These are phyloP conservation scores for Formica selysi DNA, from an alignment of 1,140 invertebrate genomes.

Conservation along the genomic window DNA sequence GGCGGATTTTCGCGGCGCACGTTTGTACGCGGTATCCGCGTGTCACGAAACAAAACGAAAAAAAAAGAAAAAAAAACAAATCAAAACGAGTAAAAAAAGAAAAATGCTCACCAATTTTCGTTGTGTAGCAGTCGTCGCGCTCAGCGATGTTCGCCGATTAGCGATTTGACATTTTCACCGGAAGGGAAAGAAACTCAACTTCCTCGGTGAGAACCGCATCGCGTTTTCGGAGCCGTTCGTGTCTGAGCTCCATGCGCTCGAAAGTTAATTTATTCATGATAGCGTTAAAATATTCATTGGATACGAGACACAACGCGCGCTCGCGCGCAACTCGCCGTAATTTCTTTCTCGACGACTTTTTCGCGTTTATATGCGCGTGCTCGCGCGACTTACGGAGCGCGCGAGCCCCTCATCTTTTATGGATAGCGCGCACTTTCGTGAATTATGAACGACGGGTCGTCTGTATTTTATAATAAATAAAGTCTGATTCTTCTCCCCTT, in stretches of 20 bases:
- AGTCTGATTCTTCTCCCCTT: slow-evolving; percentile 12
- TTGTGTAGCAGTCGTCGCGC: neutral
- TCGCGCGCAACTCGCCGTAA: slow-evolving; percentile 43
- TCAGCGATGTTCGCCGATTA: slow-evolving; percentile 31
- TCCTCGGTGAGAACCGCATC: neutral
- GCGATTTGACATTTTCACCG: neutral
- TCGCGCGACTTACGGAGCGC: slow-evolving; percentile 46
- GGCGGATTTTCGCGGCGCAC: slow-evolving; percentile 47
- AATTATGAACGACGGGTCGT: slow-evolving; percentile 51
- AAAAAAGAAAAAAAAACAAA: neutral
- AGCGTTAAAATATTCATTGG: slow-evolving; percentile 74
- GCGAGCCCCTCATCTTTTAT: slow-evolving; percentile 55
- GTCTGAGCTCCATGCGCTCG: neutral
- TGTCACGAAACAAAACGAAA: slow-evolving; percentile 40
- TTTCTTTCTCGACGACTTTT: slow-evolving; percentile 52
- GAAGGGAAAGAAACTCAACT: neutral
- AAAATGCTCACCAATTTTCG: slow-evolving; percentile 13
- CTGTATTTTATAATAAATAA: slow-evolving; percentile 58
- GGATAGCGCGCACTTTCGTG: slow-evolving; percentile 42
- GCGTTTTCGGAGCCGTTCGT: slow-evolving; percentile 5
- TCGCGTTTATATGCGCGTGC: slow-evolving; percentile 55
- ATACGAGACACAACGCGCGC: slow-evolving; percentile 52
- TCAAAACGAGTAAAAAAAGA: neutral
- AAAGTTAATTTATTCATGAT: slow-evolving; percentile 74
- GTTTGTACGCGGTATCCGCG: neutral